Conservation (phyloP, 1,140 invertebrate genomes). For the Lerema accius region DNA sequence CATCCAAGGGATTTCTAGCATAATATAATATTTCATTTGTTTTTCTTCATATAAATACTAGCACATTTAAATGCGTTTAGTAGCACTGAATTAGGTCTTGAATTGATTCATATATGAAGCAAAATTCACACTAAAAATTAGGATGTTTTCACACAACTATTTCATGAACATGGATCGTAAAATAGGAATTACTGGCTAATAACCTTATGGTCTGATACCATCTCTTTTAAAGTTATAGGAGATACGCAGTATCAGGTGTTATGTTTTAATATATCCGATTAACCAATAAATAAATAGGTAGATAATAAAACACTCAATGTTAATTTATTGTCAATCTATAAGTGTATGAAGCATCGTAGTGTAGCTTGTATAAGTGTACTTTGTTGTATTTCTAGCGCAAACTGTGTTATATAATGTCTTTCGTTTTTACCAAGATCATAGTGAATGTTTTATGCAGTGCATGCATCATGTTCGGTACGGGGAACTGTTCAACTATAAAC, state of each 20-base stretch:
- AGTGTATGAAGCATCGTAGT: slow-evolving; percentile 60
- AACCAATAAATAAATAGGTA: slow-evolving; percentile 4
- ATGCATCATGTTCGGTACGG: slow-evolving; percentile 48
- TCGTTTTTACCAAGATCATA: slow-evolving; percentile 52
- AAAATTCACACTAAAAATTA: too few species aligned
- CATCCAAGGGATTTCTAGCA: too few species aligned
- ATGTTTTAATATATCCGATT: not conserved
- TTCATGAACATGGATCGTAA: too few species aligned
- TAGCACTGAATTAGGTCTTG: too few species aligned
- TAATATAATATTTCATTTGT: too few species aligned
- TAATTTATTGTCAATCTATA: slow-evolving; percentile 65
- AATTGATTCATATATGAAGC: too few species aligned
- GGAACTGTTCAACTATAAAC: not conserved
- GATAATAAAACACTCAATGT: slow-evolving; percentile 26
- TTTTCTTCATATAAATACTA: too few species aligned
- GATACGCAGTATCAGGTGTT: not conserved
- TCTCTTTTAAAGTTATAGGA: not conserved
- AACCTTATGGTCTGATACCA: not conserved
- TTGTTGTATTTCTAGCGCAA: slow-evolving; percentile 75
- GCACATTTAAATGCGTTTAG: too few species aligned
- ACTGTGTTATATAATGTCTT: slow-evolving; percentile 69
- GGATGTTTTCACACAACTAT: too few species aligned
- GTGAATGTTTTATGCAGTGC: slow-evolving; percentile 60
- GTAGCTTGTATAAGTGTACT: slow-evolving; percentile 75
- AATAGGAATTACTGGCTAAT: too few species aligned